Conservation (phyloP, 1,140 invertebrate species). For the Drosophila athabasca region DNA sequence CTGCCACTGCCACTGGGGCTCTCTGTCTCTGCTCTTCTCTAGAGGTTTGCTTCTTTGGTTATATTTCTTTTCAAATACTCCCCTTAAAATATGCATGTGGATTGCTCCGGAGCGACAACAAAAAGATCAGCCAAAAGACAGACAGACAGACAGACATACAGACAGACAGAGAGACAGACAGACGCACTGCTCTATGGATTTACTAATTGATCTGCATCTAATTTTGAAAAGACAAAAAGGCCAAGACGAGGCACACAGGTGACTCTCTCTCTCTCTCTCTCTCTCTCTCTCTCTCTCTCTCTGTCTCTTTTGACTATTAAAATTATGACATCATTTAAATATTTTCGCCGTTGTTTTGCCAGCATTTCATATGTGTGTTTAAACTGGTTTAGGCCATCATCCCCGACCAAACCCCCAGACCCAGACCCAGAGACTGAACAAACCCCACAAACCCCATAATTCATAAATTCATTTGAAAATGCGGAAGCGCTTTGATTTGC, state of each 20-base stretch:
- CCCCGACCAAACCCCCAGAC: too few species aligned
- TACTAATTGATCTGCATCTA: conserved; percentile 82
- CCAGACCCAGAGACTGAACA: conserved; percentile 6
- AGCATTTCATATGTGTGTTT: conserved; percentile 48
- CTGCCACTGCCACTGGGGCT: conserved; percentile 1
- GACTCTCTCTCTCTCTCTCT: conserved; percentile 12
- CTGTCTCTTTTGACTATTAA: conserved; percentile 50
- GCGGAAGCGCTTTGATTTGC: conserved; percentile 71
- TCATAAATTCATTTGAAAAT: conserved; percentile 73
- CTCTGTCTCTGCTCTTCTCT: not conserved
- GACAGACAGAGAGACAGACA: conserved; percentile 12
- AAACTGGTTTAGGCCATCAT: conserved; percentile 70
- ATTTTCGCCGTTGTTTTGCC: conserved; percentile 65
- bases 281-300: conserved; percentile 39
- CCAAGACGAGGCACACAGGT: conserved; percentile 50
- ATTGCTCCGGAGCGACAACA: conserved; percentile 8
- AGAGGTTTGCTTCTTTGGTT: not conserved
- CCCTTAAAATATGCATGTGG: conserved; percentile 48
- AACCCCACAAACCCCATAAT: conserved; percentile 66
- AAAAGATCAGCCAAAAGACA: too few species aligned
- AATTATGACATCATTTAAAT: conserved; percentile 83
- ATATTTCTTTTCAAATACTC: conserved; percentile 42
- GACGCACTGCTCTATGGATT: conserved; percentile 66
- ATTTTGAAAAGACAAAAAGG: conserved; percentile 56
- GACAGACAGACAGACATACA: conserved; percentile 18